A percentile compares a stretch with the other conserved stretches of the same genome.
phyloP scores from a whole-genome alignment of 2,797 vertebrate genomes.

The Hylomyscus alleni region DNA sequence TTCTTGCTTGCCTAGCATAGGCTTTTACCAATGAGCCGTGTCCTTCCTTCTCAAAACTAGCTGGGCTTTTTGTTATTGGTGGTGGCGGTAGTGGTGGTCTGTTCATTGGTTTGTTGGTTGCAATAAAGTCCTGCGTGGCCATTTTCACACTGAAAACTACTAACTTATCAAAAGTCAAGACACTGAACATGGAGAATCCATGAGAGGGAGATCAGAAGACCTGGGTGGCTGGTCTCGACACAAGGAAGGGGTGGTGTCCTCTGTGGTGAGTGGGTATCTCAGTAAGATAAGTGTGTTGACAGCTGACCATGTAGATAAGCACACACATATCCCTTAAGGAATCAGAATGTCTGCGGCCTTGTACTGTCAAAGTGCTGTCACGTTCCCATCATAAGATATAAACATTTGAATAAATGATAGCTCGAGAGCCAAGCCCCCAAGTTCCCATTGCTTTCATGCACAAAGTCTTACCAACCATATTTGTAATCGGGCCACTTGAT shows the following conservation, averaged over 20 bases:
- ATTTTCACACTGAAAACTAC: slow-evolving; percentile 19
- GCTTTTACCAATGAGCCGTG: too few species aligned
- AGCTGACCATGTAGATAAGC: neutral
- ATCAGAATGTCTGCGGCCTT: neutral
- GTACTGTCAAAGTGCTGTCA: neutral
- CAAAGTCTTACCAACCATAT: accelerated
- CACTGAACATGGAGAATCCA: neutral
- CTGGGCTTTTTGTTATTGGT: neutral
- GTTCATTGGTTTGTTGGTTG: neutral
- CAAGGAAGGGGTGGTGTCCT: accelerated
- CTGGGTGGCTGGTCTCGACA: too few species aligned
- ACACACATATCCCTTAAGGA: neutral
- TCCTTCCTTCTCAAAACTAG: neutral
- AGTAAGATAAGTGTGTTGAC: too few species aligned
- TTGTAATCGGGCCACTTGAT: neutral
- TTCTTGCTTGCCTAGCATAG: neutral
- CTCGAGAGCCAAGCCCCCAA: neutral
- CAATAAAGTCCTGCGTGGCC: neutral
- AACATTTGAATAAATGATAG: neutral
- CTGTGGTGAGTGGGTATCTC: neutral
- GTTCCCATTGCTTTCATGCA: neutral
- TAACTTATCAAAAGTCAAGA: neutral
- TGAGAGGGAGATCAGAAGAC: neutral
- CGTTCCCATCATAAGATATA: neutral
- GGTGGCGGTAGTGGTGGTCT: neutral